These are phyloP conservation scores for Leuciscus waleckii DNA, from an alignment of 2,797 vertebrate species.

Conservation along the genomic window DNA sequence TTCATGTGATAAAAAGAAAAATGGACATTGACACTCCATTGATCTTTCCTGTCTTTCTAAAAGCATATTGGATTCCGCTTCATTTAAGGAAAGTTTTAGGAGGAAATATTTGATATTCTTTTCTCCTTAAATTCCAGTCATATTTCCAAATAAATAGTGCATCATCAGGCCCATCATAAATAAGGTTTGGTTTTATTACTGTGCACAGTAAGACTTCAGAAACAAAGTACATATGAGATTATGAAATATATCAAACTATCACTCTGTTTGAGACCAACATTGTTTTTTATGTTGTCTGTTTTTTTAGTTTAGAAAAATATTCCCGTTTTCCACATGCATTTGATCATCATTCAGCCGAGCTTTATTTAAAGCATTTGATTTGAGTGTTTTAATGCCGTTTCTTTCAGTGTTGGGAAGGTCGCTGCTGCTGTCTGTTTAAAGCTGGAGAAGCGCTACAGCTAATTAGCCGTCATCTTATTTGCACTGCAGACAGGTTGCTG, in stretches of 20 bases:
- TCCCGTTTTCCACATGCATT: not conserved
- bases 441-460: constrained; percentile 43
- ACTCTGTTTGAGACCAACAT: not conserved
- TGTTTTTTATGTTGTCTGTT: constrained; percentile 35
- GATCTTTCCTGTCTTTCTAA: not conserved
- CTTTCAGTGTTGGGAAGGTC: constrained; percentile 40
- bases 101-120: not conserved
- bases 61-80: not conserved
- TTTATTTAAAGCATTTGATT: constrained; percentile 44
- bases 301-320: constrained; percentile 36
- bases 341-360: constrained; percentile 23
- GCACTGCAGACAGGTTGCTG: constrained; percentile 55
- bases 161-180: not conserved
- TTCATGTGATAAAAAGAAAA: not conserved
- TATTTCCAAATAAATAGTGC: not conserved
- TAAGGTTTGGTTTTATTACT: not conserved
- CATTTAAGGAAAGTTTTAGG: not conserved
- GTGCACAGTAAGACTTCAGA: not conserved
- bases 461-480: constrained; percentile 49
- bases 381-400: constrained; percentile 37
- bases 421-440: constrained; percentile 38
- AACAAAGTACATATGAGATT: constrained; percentile 8
- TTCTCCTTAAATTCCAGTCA: not conserved
- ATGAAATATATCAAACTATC: constrained; percentile 27
- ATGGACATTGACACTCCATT: not conserved